Base-by-base conservation (phyloP, 2,888 invertebrate species). In the Thereva unica region DNA sequence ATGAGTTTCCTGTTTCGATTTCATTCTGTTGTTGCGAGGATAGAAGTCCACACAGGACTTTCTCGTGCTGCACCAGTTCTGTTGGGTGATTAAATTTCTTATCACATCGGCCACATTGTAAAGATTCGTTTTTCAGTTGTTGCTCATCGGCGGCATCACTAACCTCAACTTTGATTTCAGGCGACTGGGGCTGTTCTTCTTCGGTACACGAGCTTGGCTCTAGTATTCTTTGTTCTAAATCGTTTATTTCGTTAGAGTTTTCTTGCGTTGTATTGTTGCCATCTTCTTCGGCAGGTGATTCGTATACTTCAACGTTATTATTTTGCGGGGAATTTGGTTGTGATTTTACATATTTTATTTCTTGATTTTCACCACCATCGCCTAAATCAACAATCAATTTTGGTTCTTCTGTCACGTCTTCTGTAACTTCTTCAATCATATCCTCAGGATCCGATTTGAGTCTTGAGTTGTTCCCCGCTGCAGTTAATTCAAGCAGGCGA, bases 341-440 rank as follows among this genome's bases (percentile, higher is more conserved):
- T 37, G 64, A 61, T 71, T 77, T 70, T 74, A 73, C 23, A 76
- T 77, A 59, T 77, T 78, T 72, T 37, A 72, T 72, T 45, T 82
- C 82, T 50, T 82, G 81, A 67, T 82, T 82, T 71, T 84, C 84
- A 37, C 84, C 85, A 38, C 85, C 85, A 49, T 84, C 85, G 69
- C 87, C 87, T 68, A 89, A 85, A 72, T 89, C 89, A 87, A 89
- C 89, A 0, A 89, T 85, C 53, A 89, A 82, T 73, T 89, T 88
- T 1, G 78, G 77, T 67, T 82, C 80, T 70, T 86, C 84, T 65
- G 84, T 84, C 12, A 83, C 84, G 59, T 85, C 86, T 71, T 87
- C 87, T 0, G 84, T 84, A 0, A 86, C 85, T 75, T 87, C 86
- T 74, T 85, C 85, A 70, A 85, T 84, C 69, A 85, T 78, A 69